Evolutionary conservation across 1,140 invertebrate species (phyloP).

Genomic region (Panagrolaimus sp.): DNA sequence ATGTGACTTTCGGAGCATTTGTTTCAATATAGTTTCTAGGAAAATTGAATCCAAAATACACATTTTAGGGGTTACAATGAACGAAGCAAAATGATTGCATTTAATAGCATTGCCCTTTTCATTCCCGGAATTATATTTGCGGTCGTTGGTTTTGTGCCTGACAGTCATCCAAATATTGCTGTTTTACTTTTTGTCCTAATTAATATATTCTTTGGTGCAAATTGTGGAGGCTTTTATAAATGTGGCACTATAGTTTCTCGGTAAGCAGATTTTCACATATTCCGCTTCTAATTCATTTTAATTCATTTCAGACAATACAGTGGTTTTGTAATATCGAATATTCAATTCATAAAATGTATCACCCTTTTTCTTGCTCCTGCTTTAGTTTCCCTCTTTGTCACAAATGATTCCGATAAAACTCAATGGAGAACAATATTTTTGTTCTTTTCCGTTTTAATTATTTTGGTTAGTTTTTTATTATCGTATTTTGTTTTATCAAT

Average conservation of each 20-base stretch:
- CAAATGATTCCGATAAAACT: conserved; percentile 16
- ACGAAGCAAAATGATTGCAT: background rate
- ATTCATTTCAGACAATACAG: conserved; percentile 18
- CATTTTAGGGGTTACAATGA: conserved; percentile 18
- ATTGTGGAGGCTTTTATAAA: conserved; percentile 14
- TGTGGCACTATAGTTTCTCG: background rate
- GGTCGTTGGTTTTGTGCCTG: background rate
- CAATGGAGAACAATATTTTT: conserved; percentile 24
- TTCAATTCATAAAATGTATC: conserved; percentile 25
- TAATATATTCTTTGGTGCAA: background rate
- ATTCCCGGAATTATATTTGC: background rate
- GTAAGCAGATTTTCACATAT: background rate
- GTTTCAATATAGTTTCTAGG: too few species aligned
- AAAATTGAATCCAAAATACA: conserved; percentile 1
- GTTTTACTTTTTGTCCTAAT: background rate
- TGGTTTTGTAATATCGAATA: conserved; percentile 11
- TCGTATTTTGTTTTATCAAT: background rate
- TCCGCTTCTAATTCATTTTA: background rate
- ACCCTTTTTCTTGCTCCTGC: conserved; percentile 21
- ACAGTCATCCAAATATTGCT: background rate
- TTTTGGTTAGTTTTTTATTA: conserved; percentile 1
- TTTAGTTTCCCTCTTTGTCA: conserved; percentile 16
- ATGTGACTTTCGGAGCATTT: conserved; percentile 16
- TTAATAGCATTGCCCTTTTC: background rate
- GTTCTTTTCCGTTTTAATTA: conserved; percentile 7